Conservation (phyloP, 2,113 vertebrate genomes). For the Galemys pyrenaicus region DNA sequence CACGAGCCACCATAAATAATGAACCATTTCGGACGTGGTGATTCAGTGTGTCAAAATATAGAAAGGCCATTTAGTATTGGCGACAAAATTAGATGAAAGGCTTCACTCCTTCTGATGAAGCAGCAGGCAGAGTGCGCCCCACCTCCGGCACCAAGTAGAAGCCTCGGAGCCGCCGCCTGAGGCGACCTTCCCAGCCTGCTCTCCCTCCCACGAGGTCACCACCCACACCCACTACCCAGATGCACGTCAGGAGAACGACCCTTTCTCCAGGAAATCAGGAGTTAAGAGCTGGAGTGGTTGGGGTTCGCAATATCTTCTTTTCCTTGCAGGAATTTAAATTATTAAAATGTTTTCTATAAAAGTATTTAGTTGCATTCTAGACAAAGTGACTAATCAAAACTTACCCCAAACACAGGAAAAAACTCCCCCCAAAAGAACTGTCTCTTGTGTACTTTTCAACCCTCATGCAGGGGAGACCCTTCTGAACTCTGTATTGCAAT, state of each 20-base stretch:
- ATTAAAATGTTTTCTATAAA: constrained; percentile 3
- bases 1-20: constrained; percentile 48
- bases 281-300: too few species aligned
- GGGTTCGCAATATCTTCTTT: neutral
- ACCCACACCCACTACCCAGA: accelerated
- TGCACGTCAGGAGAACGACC: accelerated
- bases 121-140: neutral
- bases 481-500: neutral
- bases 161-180: accelerated
- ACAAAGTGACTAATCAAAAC: neutral
- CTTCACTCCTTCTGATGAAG: neutral
- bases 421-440: neutral
- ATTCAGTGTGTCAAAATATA: constrained; percentile 61
- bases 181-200: neutral
- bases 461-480: accelerated
- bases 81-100: constrained; percentile 46
- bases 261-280: neutral
- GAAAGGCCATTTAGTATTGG: constrained; percentile 63
- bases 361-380: neutral
- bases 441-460: neutral
- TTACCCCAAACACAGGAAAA: neutral
- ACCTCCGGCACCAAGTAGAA: neutral
- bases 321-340: constrained; percentile 37
- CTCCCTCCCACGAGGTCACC: accelerated
- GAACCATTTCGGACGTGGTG: constrained; percentile 21